Percentiles rank a stretch among this genome's conserved stretches.
Conservation (phyloP, 1,140 invertebrate genomes). For the Hyposmocoma kahamanoa region DNA sequence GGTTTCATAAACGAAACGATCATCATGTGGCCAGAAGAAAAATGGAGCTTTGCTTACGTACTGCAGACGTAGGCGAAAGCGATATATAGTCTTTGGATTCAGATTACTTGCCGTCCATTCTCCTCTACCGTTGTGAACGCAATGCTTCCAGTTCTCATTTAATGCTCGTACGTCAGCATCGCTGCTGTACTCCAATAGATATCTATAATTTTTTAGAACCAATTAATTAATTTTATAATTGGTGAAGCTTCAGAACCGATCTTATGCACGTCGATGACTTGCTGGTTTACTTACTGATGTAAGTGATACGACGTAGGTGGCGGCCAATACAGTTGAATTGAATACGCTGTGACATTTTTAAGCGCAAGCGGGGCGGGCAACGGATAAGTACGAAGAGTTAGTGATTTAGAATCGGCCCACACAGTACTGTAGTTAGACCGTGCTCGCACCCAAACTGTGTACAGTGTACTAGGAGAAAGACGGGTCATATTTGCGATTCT, state of each 20-base stretch:
- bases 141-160: slow-evolving; percentile 30
- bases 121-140: slow-evolving; percentile 33
- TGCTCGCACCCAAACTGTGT: slow-evolving; percentile 80
- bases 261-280: too few species aligned
- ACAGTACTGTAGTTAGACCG: slow-evolving; percentile 80
- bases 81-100: slow-evolving; percentile 82
- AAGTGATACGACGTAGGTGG: slow-evolving; percentile 52
- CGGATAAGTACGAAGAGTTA: slow-evolving; percentile 79
- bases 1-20: slow-evolving; percentile 83
- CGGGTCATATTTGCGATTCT: slow-evolving; percentile 49
- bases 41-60: slow-evolving; percentile 76
- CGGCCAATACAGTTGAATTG: slow-evolving; percentile 78
- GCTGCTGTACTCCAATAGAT: slow-evolving; percentile 46
- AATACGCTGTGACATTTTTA: slow-evolving; percentile 70
- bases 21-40: slow-evolving; percentile 81
- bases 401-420: slow-evolving; percentile 77
- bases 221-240: too few species aligned
- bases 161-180: slow-evolving; percentile 27
- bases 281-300: slow-evolving; percentile 31
- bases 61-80: slow-evolving; percentile 80
- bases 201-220: slow-evolving; percentile 31
- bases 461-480: slow-evolving; percentile 75
- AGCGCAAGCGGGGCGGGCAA: slow-evolving; percentile 78
- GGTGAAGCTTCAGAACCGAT: too few species aligned
- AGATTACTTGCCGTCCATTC: slow-evolving; percentile 74